Conservation (phyloP, 2,888 invertebrate species). For the Melanotus villosus region DNA sequence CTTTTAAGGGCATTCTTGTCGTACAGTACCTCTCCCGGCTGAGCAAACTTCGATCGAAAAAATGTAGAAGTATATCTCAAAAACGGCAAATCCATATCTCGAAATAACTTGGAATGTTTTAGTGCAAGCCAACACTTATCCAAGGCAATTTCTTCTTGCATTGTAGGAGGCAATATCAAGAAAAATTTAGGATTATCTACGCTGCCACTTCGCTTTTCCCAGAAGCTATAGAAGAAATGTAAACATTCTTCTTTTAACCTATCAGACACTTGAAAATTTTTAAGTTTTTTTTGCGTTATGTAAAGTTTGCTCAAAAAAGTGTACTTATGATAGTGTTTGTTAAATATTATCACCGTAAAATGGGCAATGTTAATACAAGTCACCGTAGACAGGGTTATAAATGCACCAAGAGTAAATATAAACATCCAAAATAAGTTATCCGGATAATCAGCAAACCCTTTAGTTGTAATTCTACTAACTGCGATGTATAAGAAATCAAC, state of each 20-base stretch:
- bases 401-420: no score
- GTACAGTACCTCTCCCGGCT: constrained; percentile 51
- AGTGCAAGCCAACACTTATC: constrained; percentile 51
- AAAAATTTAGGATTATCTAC: neutral
- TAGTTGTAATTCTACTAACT: neutral
- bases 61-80: constrained; percentile 47
- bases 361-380: no score
- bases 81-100: constrained; percentile 47
- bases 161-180: neutral
- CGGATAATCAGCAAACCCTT: neutral
- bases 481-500: neutral
- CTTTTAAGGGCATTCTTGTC: constrained; percentile 44
- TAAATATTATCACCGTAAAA: no score
- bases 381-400: no score
- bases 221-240: neutral
- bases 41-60: constrained; percentile 44
- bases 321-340: neutral
- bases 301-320: neutral
- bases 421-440: neutral
- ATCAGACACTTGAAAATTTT: neutral
- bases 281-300: neutral
- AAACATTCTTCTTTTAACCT: neutral
- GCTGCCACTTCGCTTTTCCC: neutral
- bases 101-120: constrained; percentile 53
- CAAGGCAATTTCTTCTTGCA: constrained; percentile 25